Evolutionary conservation across 1,140 invertebrate species (phyloP).

Genomic region (Musca vetustissima): DNA sequence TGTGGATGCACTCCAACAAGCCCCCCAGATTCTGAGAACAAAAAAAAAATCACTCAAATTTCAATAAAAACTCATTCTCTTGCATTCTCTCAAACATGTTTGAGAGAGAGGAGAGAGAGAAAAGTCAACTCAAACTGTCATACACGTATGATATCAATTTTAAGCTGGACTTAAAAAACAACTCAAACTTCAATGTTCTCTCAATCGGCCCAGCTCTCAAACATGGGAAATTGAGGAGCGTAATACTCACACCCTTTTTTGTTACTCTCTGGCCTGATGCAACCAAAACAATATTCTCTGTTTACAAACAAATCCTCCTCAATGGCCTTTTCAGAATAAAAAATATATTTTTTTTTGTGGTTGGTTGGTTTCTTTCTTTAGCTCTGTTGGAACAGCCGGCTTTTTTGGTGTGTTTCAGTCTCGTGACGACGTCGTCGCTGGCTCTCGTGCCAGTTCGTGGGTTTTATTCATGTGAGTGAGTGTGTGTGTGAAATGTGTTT

Average conservation of each 20-base stretch:
- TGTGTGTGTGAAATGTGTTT: constrained; percentile 29
- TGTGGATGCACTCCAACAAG: too few relatives aligned
- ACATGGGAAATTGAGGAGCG: too few relatives aligned
- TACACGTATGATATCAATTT: neutral
- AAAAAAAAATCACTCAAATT: too few relatives aligned
- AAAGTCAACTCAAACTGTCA: too few relatives aligned
- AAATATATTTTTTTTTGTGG: constrained; percentile 4
- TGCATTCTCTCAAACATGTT: too few relatives aligned
- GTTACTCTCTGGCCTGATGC: neutral
- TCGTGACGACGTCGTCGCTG: constrained; percentile 10
- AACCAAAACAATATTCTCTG: neutral
- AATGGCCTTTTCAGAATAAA: constrained; percentile 7
- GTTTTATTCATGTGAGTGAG: too few relatives aligned
- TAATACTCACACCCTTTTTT: too few relatives aligned
- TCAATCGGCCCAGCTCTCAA: too few relatives aligned
- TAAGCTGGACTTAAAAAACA: neutral
- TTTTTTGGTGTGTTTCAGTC: constrained; percentile 31
- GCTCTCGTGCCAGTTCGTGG: neutral
- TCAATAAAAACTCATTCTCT: too few relatives aligned
- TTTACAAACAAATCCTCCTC: constrained; percentile 12
- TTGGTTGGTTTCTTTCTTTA: too few relatives aligned
- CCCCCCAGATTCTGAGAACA: too few relatives aligned
- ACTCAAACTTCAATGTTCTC: neutral
- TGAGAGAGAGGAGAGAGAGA: too few relatives aligned
- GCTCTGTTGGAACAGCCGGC: constrained; percentile 31